phyloP scores from a whole-genome alignment of 1,140 invertebrate species.

The Drosophila lowei region DNA sequence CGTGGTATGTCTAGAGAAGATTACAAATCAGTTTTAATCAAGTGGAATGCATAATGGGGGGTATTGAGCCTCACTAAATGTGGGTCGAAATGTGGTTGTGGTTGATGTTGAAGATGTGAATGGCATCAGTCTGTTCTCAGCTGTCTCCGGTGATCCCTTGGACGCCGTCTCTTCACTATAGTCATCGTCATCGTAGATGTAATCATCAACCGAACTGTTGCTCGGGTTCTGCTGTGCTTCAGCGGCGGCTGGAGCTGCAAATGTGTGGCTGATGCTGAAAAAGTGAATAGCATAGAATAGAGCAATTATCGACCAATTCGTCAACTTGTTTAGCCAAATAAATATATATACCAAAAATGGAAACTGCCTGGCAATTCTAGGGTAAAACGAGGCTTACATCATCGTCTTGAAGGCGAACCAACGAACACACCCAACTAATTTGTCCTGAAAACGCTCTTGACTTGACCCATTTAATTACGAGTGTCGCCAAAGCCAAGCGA shows the following conservation, averaged over 20 bases:
- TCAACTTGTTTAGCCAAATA: slow-evolving; percentile 48
- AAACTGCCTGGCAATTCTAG: slow-evolving; percentile 35
- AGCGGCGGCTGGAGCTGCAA: slow-evolving; percentile 56
- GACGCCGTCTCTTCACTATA: slow-evolving; percentile 39
- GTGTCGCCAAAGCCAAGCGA: slow-evolving; percentile 11
- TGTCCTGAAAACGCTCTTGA: slow-evolving; percentile 74
- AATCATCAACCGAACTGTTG: slow-evolving; percentile 36
- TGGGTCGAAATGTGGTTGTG: slow-evolving; percentile 68
- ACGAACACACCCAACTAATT: slow-evolving; percentile 65
- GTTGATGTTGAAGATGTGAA: slow-evolving; percentile 47
- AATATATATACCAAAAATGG: slow-evolving; percentile 38
- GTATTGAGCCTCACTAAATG: slow-evolving; percentile 57
- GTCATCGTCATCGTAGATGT: slow-evolving; percentile 56
- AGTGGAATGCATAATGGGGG: neutral
- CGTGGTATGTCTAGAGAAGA: slow-evolving; percentile 59
- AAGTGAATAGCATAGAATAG: neutral
- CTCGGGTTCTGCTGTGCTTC: slow-evolving; percentile 31
- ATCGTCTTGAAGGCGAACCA: slow-evolving; percentile 21
- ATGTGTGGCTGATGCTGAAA: slow-evolving; percentile 63
- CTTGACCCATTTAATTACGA: slow-evolving; percentile 66
- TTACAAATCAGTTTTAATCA: neutral
- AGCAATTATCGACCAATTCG: slow-evolving; percentile 45
- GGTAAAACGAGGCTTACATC: slow-evolving; percentile 52
- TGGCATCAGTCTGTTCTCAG: slow-evolving; percentile 57
- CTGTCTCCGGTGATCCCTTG: slow-evolving; percentile 43